These are phyloP conservation scores for Eulimnadia texana DNA, from an alignment of 1,140 invertebrate genomes.

Conservation along the genomic window DNA sequence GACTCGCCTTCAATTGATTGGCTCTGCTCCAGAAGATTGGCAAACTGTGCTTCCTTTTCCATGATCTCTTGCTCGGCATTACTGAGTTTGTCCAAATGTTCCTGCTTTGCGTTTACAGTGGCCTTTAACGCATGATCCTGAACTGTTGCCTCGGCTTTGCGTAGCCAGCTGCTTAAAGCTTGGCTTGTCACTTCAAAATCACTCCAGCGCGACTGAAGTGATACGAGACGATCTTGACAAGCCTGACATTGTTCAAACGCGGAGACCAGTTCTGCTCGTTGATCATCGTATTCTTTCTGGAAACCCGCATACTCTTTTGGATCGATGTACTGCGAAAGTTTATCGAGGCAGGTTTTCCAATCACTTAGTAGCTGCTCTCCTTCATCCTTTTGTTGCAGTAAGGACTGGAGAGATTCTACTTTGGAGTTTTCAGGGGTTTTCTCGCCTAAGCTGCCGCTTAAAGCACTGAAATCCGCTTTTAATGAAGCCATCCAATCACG, in stretches of 20 bases:
- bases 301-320: slow-evolving; percentile 56
- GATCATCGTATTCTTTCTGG: slow-evolving; percentile 53
- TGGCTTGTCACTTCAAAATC: slow-evolving; percentile 56
- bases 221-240: slow-evolving; percentile 46
- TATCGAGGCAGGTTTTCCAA: slow-evolving; percentile 52
- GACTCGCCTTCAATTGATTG: slow-evolving; percentile 57
- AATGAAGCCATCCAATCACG: slow-evolving; percentile 56
- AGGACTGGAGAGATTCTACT: slow-evolving; percentile 53
- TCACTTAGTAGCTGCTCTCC: slow-evolving; percentile 54
- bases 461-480: slow-evolving; percentile 46
- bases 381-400: slow-evolving; percentile 52
- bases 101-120: slow-evolving; percentile 61
- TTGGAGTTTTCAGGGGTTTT: slow-evolving; percentile 58
- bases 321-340: slow-evolving; percentile 61
- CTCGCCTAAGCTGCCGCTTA: slow-evolving; percentile 49
- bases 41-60: slow-evolving; percentile 53
- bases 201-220: slow-evolving; percentile 55
- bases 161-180: slow-evolving; percentile 62
- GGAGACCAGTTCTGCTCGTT: slow-evolving; percentile 54
- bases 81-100: slow-evolving; percentile 63
- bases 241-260: slow-evolving; percentile 54
- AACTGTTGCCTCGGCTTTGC: slow-evolving; percentile 61
- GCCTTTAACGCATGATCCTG: slow-evolving; percentile 82
- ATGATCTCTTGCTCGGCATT: slow-evolving; percentile 55
- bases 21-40: slow-evolving; percentile 48